Evolutionary conservation across 2,113 vertebrate genomes (phyloP).

Genomic region (Caranx ignobilis): DNA sequence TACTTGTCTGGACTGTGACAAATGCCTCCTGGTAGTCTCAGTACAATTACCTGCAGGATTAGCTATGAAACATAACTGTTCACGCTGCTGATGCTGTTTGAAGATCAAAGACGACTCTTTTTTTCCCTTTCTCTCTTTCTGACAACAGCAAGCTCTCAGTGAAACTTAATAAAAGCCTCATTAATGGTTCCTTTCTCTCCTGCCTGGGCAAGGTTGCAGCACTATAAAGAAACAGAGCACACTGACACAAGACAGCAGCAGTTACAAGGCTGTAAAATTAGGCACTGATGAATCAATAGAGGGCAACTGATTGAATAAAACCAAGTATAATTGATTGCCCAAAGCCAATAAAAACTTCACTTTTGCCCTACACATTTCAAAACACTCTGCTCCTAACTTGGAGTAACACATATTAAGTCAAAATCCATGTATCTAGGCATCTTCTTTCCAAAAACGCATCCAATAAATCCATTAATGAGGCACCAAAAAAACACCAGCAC

Average conservation of each 20-base stretch:
- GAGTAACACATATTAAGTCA: not conserved
- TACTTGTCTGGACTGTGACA: constrained; percentile 82
- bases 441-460: not conserved
- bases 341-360: constrained; percentile 15
- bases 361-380: not conserved
- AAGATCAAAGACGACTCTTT: constrained; percentile 55
- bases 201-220: constrained; percentile 10
- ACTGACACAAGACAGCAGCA: constrained; percentile 25
- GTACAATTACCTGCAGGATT: constrained; percentile 68
- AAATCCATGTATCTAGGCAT: not conserved
- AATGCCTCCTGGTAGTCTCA: constrained; percentile 77
- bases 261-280: constrained; percentile 26
- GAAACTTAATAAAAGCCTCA: constrained; percentile 43
- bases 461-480: constrained; percentile 5
- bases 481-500: not conserved
- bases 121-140: not conserved
- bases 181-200: not conserved
- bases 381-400: not conserved
- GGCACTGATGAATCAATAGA: constrained; percentile 39
- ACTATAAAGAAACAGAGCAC: constrained; percentile 20
- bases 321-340: not conserved
- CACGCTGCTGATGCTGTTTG: constrained; percentile 51
- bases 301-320: constrained; percentile 21
- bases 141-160: constrained; percentile 17
- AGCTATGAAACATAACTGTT: constrained; percentile 67